A percentile compares a stretch with the other conserved stretches of the same genome.
phyloP scores from a whole-genome alignment of 2,797 vertebrate species.

The Capromys pilorides region DNA sequence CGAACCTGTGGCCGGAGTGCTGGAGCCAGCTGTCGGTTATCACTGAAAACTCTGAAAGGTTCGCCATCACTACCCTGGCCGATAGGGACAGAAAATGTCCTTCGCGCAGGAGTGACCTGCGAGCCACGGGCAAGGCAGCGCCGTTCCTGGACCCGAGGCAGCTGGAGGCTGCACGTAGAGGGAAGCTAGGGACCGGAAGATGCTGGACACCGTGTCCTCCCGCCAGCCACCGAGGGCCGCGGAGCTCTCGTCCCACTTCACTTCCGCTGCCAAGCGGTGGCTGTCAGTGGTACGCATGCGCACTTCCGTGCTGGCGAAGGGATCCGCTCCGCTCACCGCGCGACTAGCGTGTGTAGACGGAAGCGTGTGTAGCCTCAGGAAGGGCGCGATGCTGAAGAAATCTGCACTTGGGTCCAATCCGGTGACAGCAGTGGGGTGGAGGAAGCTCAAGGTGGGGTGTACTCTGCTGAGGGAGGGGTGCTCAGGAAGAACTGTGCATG shows the following conservation, averaged over 20 bases:
- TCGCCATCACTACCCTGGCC: background rate
- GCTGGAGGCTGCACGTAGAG: background rate
- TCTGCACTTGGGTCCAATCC: background rate
- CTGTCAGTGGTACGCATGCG: fast-evolving
- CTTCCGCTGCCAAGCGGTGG: fast-evolving
- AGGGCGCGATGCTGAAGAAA: background rate
- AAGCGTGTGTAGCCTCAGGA: background rate
- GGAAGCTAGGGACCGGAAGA: fast-evolving
- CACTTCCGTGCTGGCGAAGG: background rate
- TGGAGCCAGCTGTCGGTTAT: background rate
- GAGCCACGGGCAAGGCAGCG: fast-evolving
- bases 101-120: fast-evolving
- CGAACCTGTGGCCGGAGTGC: background rate
- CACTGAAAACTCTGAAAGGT: background rate
- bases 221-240: background rate
- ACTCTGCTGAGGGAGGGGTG: background rate
- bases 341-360: fast-evolving
- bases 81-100: fast-evolving
- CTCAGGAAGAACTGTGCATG: background rate
- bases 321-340: fast-evolving
- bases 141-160: background rate
- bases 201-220: fast-evolving
- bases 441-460: fast-evolving
- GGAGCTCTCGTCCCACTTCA: fast-evolving
- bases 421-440: background rate